phyloP scores from a whole-genome alignment of 2,888 invertebrate genomes.

The Fragum whitleyi region DNA sequence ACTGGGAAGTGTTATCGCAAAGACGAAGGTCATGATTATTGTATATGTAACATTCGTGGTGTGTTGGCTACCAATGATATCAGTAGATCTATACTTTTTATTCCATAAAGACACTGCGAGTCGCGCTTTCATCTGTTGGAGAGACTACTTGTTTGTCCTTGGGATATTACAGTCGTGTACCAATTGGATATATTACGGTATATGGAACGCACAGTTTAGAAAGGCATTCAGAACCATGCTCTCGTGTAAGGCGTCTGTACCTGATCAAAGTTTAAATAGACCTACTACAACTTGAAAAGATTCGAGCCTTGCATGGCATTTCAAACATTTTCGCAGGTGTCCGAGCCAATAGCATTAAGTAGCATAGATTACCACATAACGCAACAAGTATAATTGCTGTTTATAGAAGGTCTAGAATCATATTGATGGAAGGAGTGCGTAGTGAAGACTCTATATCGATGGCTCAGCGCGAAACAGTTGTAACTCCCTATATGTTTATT shows the following conservation, averaged over 20 bases:
- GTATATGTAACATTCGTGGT: slow-evolving; percentile 4
- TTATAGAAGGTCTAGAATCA: too few relatives aligned
- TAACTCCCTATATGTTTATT: too few relatives aligned
- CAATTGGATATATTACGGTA: slow-evolving; percentile 12
- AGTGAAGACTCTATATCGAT: too few relatives aligned
- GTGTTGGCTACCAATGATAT: slow-evolving; percentile 5
- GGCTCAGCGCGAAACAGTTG: too few relatives aligned
- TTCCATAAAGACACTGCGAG: neutral
- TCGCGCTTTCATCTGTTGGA: neutral
- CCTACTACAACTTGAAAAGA: neutral
- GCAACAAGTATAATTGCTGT: too few relatives aligned
- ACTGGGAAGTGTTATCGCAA: neutral
- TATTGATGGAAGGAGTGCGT: too few relatives aligned
- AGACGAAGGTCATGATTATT: slow-evolving; percentile 5
- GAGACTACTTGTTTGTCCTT: slow-evolving; percentile 2
- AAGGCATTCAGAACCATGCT: neutral
- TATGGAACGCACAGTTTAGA: slow-evolving; percentile 9
- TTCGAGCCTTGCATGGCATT: too few relatives aligned
- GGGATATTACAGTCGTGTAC: slow-evolving; percentile 11
- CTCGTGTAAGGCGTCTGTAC: neutral
- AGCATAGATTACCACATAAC: too few relatives aligned
- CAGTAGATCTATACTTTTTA: neutral
- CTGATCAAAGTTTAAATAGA: neutral
- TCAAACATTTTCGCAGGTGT: too few relatives aligned
- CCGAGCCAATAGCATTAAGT: too few relatives aligned